Percentiles rank a stretch among this genome's conserved stretches.
phyloP scores from a whole-genome alignment of 2,888 invertebrate genomes.

The Catocala sponsa region DNA sequence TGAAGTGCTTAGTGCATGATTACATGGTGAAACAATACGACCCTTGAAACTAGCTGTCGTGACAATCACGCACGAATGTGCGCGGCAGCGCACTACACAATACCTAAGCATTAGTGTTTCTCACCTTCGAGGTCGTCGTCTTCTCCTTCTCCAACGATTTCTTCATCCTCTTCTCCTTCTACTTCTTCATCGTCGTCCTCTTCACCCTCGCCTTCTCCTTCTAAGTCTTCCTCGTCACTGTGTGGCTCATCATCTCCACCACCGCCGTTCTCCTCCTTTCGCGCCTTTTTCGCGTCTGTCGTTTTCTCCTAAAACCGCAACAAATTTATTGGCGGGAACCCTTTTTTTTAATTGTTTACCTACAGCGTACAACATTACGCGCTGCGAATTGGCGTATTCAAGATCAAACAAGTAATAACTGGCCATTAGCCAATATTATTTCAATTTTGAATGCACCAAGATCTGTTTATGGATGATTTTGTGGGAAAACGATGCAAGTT shows the following conservation, averaged over 20 bases:
- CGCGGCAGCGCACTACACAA: neutral
- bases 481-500: constrained; percentile 60
- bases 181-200: constrained; percentile 89
- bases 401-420: constrained; percentile 69
- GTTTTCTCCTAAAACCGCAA: constrained; percentile 89
- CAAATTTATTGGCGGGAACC: constrained; percentile 37
- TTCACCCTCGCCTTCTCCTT: constrained; percentile 88
- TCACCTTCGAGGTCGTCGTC: constrained; percentile 91
- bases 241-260: constrained; percentile 89
- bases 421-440: constrained; percentile 71
- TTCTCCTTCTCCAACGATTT: constrained; percentile 88
- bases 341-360: constrained; percentile 53
- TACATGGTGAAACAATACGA: constrained; percentile 22
- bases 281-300: constrained; percentile 93
- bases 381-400: constrained; percentile 53
- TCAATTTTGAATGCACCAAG: constrained; percentile 57
- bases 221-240: constrained; percentile 90
- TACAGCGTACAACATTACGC: constrained; percentile 44
- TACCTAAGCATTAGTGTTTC: constrained; percentile 35
- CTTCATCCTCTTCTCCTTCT: constrained; percentile 90
- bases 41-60: constrained; percentile 11
- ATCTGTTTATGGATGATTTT: constrained; percentile 57
- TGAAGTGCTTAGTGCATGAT: constrained; percentile 26
- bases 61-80: constrained; percentile 11
- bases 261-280: constrained; percentile 93